A percentile compares a stretch with the other conserved stretches of the same genome.
Conservation (phyloP, 2,888 invertebrate species). For the Napeogenes inachia region DNA sequence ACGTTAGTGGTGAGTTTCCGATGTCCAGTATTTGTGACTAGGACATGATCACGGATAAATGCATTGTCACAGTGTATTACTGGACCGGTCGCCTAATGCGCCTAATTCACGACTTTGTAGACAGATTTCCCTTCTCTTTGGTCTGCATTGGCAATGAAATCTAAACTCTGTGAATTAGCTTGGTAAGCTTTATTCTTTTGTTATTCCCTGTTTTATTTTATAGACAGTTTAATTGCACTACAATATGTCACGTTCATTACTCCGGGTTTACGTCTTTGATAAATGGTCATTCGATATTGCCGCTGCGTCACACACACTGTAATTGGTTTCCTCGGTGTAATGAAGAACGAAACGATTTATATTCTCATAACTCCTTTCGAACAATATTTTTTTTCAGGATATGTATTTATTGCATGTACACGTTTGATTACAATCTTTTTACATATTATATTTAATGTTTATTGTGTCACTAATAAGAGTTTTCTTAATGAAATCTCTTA, state of each 20-base stretch:
- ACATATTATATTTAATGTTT: background rate
- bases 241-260: conserved; percentile 52
- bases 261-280: conserved; percentile 55
- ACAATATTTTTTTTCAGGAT: conserved; percentile 22
- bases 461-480: background rate
- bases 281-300: conserved; percentile 59
- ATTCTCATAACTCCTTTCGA: conserved; percentile 29
- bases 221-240: conserved; percentile 30
- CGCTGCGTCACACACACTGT: conserved; percentile 53
- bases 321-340: conserved; percentile 53
- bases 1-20: conserved; percentile 9
- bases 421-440: background rate
- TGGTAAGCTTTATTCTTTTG: conserved; percentile 3
- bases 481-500: no score
- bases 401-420: conserved; percentile 2
- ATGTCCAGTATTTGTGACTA: conserved; percentile 34
- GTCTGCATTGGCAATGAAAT: conserved; percentile 22
- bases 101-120: conserved; percentile 72
- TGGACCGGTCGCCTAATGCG: conserved; percentile 65
- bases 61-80: conserved; percentile 72
- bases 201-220: conserved; percentile 16
- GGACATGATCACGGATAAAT: conserved; percentile 64
- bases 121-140: conserved; percentile 42
- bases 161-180: conserved; percentile 6
- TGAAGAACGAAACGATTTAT: conserved; percentile 36